Evolutionary conservation across 2,113 vertebrate species (phyloP).

Genomic region (Lasiurus cinereus): DNA sequence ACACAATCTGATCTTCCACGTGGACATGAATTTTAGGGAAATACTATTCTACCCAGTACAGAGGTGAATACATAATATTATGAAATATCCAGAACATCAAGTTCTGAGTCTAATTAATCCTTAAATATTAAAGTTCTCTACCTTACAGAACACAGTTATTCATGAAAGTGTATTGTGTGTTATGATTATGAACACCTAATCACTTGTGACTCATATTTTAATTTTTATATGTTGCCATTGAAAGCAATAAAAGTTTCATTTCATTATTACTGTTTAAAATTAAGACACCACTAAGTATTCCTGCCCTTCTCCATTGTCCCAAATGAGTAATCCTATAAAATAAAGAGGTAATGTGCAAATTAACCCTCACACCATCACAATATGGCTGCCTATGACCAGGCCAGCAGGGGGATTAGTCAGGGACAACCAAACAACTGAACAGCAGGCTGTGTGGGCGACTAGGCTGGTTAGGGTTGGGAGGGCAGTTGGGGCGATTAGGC

Average conservation of each 20-base stretch:
- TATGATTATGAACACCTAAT: slow-evolving; percentile 46
- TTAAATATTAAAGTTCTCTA: slow-evolving; percentile 18
- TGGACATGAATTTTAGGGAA: too few relatives aligned
- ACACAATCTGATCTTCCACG: neutral
- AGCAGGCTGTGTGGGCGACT: too few relatives aligned
- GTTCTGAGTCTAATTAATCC: slow-evolving; percentile 41
- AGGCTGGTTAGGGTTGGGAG: too few relatives aligned
- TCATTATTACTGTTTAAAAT: slow-evolving; percentile 48
- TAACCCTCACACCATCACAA: too few relatives aligned
- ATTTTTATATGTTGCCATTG: slow-evolving; percentile 24
- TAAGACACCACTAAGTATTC: neutral
- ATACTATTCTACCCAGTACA: neutral
- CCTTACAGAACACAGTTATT: slow-evolving; percentile 6
- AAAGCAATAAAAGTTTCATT: slow-evolving; percentile 52
- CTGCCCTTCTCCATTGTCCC: slow-evolving; percentile 6
- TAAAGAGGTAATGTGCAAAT: too few relatives aligned
- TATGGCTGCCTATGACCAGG: too few relatives aligned
- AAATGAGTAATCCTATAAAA: slow-evolving; percentile 24
- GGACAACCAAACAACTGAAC: too few relatives aligned
- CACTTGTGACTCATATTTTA: slow-evolving; percentile 52
- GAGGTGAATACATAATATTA: neutral
- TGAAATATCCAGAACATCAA: neutral
- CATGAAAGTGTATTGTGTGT: neutral
- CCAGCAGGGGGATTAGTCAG: too few relatives aligned
- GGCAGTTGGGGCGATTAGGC: too few relatives aligned